phyloP scores from a whole-genome alignment of 1,140 invertebrate genomes.

The Bombus confusus region DNA sequence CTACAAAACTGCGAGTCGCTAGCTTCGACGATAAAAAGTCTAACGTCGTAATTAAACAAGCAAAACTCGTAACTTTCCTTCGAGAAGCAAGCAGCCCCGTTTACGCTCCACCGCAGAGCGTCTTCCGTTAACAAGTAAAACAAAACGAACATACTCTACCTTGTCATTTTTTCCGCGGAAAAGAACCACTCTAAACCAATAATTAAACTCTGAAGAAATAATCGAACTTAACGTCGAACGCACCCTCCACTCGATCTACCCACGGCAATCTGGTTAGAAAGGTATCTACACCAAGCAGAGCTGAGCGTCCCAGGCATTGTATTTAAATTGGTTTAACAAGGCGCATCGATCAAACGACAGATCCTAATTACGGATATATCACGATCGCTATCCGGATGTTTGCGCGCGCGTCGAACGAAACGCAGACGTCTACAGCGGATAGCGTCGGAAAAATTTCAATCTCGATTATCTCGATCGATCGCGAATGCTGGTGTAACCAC shows the following conservation, averaged over 20 bases:
- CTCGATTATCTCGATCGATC: constrained; percentile 19
- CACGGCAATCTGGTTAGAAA: constrained; percentile 6
- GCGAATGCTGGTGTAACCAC: not conserved
- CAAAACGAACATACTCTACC: not conserved
- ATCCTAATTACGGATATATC: constrained; percentile 34
- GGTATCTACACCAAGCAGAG: not conserved
- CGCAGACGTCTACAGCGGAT: not conserved
- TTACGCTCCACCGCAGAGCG: not conserved
- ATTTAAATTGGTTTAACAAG: constrained; percentile 39
- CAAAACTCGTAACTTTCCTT: not conserved
- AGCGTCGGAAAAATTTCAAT: constrained; percentile 27
- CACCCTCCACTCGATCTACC: not conserved
- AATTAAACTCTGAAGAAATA: not conserved
- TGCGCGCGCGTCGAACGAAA: not conserved
- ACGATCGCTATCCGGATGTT: constrained; percentile 1
- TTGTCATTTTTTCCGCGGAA: not conserved
- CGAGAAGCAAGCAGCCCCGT: not conserved
- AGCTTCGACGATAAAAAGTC: not conserved
- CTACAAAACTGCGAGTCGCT: too few species aligned
- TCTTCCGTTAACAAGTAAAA: not conserved
- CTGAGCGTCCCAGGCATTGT: constrained; percentile 15
- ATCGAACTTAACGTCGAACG: constrained; percentile 5
- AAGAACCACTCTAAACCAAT: not conserved
- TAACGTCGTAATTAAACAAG: not conserved
- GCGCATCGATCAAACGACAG: constrained; percentile 42